These are phyloP conservation scores for Micromys minutus DNA, from an alignment of 2,113 vertebrate species.

Conservation along the genomic window DNA sequence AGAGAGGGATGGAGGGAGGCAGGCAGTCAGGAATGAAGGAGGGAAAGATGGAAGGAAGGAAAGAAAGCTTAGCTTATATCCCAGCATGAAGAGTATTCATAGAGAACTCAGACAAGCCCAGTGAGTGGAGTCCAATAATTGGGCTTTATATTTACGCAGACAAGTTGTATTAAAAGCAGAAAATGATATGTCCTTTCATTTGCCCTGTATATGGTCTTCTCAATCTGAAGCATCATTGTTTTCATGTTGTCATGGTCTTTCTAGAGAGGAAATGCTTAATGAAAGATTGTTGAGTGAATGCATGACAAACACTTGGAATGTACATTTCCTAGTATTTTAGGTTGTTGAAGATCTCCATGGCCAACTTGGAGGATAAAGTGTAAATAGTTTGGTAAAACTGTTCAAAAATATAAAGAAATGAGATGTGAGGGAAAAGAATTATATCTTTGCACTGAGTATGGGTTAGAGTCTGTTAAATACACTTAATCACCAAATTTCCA, in stretches of 20 bases:
- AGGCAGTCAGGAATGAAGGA: not conserved
- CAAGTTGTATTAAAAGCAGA: not conserved
- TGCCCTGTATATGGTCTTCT: not conserved
- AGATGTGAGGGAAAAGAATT: not conserved
- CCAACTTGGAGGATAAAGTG: not conserved
- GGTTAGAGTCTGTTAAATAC: not conserved
- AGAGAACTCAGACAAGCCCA: not conserved
- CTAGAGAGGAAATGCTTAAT: not conserved
- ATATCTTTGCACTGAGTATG: not conserved
- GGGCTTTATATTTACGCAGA: not conserved
- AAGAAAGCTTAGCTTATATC: not conserved
- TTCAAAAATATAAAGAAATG: not conserved
- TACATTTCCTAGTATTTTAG: not conserved
- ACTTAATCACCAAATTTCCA: not conserved
- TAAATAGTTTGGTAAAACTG: not conserved
- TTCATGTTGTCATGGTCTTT: not conserved
- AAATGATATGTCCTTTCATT: not conserved
- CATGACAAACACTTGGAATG: not conserved
- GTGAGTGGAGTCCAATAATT: not conserved
- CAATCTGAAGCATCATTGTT: not conserved
- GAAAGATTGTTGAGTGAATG: constrained; percentile 16
- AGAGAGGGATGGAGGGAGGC: not conserved
- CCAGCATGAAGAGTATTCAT: not conserved
- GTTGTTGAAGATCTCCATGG: not conserved
- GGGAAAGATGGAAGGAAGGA: rapidly evolving